Base-by-base conservation (phyloP, 2,113 vertebrate genomes). In the Cyanoliseus patagonus region DNA sequence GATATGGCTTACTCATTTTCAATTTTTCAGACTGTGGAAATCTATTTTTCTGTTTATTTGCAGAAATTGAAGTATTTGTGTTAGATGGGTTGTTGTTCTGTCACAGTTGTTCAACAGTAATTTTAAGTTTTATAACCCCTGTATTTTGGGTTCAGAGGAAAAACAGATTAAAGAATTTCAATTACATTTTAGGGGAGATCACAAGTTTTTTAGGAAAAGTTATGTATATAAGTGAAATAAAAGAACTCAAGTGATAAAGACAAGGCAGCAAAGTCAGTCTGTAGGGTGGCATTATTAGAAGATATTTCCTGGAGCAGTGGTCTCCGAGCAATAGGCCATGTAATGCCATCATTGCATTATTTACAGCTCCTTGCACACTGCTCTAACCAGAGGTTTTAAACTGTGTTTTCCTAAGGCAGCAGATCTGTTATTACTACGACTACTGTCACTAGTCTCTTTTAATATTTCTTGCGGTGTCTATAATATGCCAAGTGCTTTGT, bases 281-380 rank as follows among this genome's bases (percentile, higher is more conserved):
- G 57, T 80, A 63, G 35, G 62, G 84, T 63, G 53, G 44, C 66
- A 85, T 84, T 93, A 76, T 92, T 79, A 91, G 76, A 86, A 86
- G 68, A 81, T 4, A 0, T 93, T 92, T 92, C 96, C 95, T 85
- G 88, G 74, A 91, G 94, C 77, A 0, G 31, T 80, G 53, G 67
- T 92, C 52, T 96, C 74, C 6, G 3, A 92, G 88, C 77, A 96
- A 86, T 92, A 92, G 73, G 88, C 90, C 91, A 86, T 86, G 86
- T 96, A 96, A 96, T 93, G 69, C 83, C 80, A 89, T 95, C 90
- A 94, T 53, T 77, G 67, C 69, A 80, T 94, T 96, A 95, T 88
- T 96, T 94, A 95, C 91, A 95, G 83, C 52, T 93, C 62, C 52
- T 93, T 92, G 88, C 83, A 93, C 90, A 57, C 66, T 94, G 69